phyloP scores from a whole-genome alignment of 1,140 invertebrate genomes.

The Aphaenogaster floridana region DNA sequence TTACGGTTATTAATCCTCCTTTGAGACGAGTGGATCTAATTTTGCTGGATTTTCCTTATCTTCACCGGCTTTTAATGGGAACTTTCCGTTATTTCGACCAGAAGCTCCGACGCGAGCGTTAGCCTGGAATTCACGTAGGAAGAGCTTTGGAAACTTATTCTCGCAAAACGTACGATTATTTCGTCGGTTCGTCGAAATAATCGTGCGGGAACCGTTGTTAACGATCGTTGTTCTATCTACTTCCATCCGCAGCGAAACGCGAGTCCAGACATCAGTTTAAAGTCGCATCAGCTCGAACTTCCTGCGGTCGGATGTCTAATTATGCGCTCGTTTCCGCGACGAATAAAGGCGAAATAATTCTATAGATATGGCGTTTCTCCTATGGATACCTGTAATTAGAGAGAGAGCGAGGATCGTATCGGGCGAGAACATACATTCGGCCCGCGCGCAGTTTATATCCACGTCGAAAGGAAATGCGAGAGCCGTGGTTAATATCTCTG shows the following conservation, averaged over 20 bases:
- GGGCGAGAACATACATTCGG: constrained; percentile 3
- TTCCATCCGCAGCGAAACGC: constrained; percentile 24
- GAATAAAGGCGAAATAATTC: constrained; percentile 56
- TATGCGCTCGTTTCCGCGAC: constrained; percentile 52
- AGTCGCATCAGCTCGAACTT: constrained; percentile 56
- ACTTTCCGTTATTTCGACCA: constrained; percentile 42
- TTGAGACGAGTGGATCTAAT: constrained; percentile 28
- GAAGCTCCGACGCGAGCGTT: neutral
- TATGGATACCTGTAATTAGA: constrained; percentile 41
- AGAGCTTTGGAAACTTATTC: constrained; percentile 51
- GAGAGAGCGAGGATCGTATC: neutral
- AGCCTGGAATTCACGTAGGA: constrained; percentile 29
- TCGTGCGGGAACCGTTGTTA: neutral
- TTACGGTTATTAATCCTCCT: constrained; percentile 31
- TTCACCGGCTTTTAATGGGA: constrained; percentile 20
- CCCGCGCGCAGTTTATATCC: constrained; percentile 30
- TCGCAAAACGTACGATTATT: constrained; percentile 36
- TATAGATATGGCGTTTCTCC: constrained; percentile 35
- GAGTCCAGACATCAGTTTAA: constrained; percentile 52
- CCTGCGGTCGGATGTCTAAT: constrained; percentile 50
- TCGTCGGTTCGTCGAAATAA: constrained; percentile 25
- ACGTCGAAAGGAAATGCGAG: constrained; percentile 20
- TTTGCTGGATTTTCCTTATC: constrained; percentile 42
- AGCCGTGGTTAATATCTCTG: constrained; percentile 42
- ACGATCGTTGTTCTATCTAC: constrained; percentile 36